Evolutionary conservation across 2,113 vertebrate species (phyloP).

Genomic region (Albula goreensis): DNA sequence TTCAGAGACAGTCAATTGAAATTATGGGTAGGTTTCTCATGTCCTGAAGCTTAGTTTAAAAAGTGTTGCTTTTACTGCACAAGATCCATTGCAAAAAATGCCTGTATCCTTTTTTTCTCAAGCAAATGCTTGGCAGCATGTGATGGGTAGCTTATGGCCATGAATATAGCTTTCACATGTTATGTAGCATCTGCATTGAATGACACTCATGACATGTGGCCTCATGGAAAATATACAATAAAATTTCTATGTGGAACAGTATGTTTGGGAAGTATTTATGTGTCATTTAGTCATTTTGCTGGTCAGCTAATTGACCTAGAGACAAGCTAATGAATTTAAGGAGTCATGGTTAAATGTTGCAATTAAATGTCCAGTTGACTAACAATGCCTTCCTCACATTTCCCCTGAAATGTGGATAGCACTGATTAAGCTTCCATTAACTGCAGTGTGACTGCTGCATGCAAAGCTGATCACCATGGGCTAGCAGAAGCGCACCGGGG

Average conservation of each 20-base stretch:
- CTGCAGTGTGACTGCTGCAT: background rate
- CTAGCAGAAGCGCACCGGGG: too few relatives aligned
- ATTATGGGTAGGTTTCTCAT: background rate
- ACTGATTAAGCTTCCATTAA: background rate
- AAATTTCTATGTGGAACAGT: conserved; percentile 59
- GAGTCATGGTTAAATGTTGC: too few relatives aligned
- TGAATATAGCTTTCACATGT: conserved; percentile 43
- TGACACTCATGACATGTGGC: background rate
- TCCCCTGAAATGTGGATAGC: background rate
- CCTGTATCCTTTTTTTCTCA: background rate
- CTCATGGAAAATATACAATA: conserved; percentile 47
- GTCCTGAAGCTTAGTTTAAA: background rate
- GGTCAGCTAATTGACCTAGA: background rate
- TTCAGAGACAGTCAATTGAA: background rate
- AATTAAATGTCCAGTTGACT: too few relatives aligned
- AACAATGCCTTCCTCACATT: background rate
- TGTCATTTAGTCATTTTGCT: background rate
- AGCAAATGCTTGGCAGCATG: conserved; percentile 47
- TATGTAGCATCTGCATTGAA: conserved; percentile 48
- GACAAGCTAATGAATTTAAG: background rate
- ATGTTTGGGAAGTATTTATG: conserved; percentile 18
- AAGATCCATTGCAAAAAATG: background rate
- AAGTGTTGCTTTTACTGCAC: background rate
- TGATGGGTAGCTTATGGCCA: conserved; percentile 46
- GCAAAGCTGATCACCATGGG: too few relatives aligned